Base-by-base conservation (phyloP, 2,797 vertebrate genomes). In the Moxostoma hubbsi region DNA sequence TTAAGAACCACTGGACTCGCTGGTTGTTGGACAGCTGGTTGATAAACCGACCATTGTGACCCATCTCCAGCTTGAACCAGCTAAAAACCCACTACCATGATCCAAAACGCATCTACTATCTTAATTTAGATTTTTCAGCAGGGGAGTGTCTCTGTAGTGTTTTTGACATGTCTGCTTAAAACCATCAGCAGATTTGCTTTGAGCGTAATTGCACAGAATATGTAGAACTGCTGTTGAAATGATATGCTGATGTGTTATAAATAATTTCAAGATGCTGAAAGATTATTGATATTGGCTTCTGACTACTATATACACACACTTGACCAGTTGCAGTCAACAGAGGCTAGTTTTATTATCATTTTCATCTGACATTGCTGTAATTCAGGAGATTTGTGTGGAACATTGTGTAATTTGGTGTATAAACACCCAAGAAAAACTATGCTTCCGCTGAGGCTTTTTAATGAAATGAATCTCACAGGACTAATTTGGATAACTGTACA, bases 181-280 rank as follows among this genome's bases (percentile, higher is more conserved):
- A 76, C 47, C 73, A 55, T 45, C 9, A 75, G 68, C 45, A 54
- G 9, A 36, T 79, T 73, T 66, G 47, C 74, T 72, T 81, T 81
- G 62, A 70, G 15, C 73, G 57, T 36, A 80, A 43, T 77, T 68
- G 54, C 73, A 82, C 73, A 68, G 16, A 63, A 67, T 57, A 75
- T 79, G 71, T 9, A 80, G 47, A 58, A 73, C 64, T 68, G 49
- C 24, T 69, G 64, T 76, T 67, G 62, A 73, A 72, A 68, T 5
- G 36, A 67, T 65, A 82, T 24, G 50, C 72, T 75, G 47, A 43
- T 63, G 67, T 71, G 63, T 71, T 71, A 71, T 71, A 64, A 71
- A 78, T 78, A 78, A 61, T 78, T 78, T 64, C 67, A 71, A 70
- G 67, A 64, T 78, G 67, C 67, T 77, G 75, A 77, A 59, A 77